Percentiles rank a stretch among this genome's conserved stretches.
These are phyloP conservation scores for Phoeniculus purpureus DNA, from an alignment of 2,797 vertebrate species.

Conservation along the genomic window DNA sequence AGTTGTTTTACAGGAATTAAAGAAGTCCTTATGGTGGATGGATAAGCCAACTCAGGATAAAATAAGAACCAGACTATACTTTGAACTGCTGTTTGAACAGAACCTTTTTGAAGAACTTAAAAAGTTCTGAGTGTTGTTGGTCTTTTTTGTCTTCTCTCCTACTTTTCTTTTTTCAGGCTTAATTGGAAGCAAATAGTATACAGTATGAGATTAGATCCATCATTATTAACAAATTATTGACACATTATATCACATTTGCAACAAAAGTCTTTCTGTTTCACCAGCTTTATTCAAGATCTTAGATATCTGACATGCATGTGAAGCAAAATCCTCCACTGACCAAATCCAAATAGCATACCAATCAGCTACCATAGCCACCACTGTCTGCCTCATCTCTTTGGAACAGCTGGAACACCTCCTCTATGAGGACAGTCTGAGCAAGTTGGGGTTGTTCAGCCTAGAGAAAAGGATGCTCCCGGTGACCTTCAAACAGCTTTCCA, in stretches of 20 bases:
- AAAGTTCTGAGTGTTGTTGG: conserved; percentile 50
- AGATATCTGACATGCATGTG: background rate
- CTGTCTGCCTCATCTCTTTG: background rate
- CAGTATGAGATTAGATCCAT: background rate
- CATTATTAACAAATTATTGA: background rate
- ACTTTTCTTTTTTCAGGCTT: background rate
- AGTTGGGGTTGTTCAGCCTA: too few relatives aligned
- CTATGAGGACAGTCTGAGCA: too few relatives aligned
- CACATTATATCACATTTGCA: background rate
- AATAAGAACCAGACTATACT: conserved; percentile 69
- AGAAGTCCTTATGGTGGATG: conserved; percentile 67
- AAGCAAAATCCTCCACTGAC: background rate
- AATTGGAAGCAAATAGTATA: background rate
- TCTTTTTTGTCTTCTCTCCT: conserved; percentile 19
- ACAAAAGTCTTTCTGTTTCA: background rate
- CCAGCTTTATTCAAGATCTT: background rate
- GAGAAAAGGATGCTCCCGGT: too few relatives aligned
- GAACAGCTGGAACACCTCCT: too few relatives aligned
- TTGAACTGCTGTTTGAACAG: conserved; percentile 59
- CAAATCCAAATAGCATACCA: background rate
- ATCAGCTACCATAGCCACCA: background rate
- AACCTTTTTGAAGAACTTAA: conserved; percentile 53
- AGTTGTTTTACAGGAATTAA: conserved; percentile 72
- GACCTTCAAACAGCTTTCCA: too few relatives aligned
- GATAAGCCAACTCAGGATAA: conserved; percentile 64